Percentiles rank a stretch among this genome's conserved stretches.
These are phyloP conservation scores for Cyclargus thomasi DNA, from an alignment of 1,140 invertebrate genomes.

Conservation along the genomic window DNA sequence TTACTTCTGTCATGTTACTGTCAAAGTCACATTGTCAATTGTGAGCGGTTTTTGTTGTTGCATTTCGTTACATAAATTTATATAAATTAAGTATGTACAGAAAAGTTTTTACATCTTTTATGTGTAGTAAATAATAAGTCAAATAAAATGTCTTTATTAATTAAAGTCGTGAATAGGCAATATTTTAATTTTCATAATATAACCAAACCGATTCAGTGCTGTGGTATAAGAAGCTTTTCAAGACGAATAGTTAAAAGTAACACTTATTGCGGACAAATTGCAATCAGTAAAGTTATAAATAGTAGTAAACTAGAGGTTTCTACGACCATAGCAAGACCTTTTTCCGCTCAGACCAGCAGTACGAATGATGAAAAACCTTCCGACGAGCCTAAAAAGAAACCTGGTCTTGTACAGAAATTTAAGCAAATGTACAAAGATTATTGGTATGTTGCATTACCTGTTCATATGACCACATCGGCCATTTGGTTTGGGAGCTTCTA, in stretches of 20 bases:
- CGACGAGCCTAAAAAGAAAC: constrained; percentile 69
- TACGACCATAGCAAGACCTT: constrained; percentile 30
- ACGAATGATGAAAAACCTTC: constrained; percentile 27
- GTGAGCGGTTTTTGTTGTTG: not conserved
- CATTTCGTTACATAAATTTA: not conserved
- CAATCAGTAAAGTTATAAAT: not conserved
- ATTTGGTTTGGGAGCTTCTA: constrained; percentile 92
- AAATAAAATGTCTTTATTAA: constrained; percentile 46
- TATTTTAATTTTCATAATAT: constrained; percentile 40
- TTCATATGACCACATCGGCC: constrained; percentile 90
- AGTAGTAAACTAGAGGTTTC: constrained; percentile 20
- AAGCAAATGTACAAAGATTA: constrained; percentile 95
- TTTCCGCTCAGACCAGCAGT: constrained; percentile 31
- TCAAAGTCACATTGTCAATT: too few relatives aligned
- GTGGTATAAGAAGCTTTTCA: constrained; percentile 37
- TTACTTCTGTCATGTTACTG: too few relatives aligned
- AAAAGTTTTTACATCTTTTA: not conserved
- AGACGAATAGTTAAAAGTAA: constrained; percentile 25
- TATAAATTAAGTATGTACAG: not conserved
- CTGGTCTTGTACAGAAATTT: constrained; percentile 86
- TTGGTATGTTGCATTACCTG: constrained; percentile 94
- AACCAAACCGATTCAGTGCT: constrained; percentile 56
- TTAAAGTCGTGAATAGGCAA: constrained; percentile 47
- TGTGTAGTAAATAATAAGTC: not conserved
- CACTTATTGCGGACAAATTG: not conserved